phyloP scores from a whole-genome alignment of 1,140 invertebrate species.

The Aphis gossypii region DNA sequence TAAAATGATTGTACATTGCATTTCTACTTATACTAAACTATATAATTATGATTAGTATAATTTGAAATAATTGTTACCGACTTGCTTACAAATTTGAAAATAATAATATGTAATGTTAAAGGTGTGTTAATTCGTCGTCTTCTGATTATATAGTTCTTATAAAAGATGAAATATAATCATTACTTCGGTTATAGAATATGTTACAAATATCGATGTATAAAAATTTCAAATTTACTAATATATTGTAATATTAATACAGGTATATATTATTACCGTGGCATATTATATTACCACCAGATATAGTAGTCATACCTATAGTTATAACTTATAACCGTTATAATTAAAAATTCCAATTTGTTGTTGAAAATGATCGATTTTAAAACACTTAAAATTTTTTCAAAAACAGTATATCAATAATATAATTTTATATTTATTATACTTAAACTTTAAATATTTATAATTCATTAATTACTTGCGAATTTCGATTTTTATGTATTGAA shows the following conservation, averaged over 20 bases:
- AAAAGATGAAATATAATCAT: neutral
- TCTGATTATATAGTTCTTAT: neutral
- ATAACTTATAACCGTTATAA: neutral
- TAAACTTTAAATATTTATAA: too few relatives aligned
- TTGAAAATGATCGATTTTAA: neutral
- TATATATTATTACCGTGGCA: too few relatives aligned
- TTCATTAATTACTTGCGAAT: too few relatives aligned
- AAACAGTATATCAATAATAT: neutral
- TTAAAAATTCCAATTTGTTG: neutral
- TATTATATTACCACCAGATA: neutral
- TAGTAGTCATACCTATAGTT: neutral
- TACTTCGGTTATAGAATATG: too few relatives aligned
- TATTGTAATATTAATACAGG: too few relatives aligned
- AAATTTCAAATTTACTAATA: neutral
- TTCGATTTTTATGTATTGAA: too few relatives aligned
- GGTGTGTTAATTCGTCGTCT: neutral
- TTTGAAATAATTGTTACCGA: neutral
- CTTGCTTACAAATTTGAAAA: neutral
- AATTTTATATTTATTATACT: too few relatives aligned
- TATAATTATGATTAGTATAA: neutral
- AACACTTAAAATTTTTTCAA: too few relatives aligned
- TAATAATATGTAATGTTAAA: neutral
- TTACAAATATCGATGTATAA: neutral
- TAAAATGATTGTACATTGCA: neutral
- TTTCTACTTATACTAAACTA: neutral